Percentiles rank a stretch among this genome's conserved stretches.
Evolutionary conservation across 2,113 vertebrate genomes (phyloP).

Genomic region (Cyanocitta stelleri): DNA sequence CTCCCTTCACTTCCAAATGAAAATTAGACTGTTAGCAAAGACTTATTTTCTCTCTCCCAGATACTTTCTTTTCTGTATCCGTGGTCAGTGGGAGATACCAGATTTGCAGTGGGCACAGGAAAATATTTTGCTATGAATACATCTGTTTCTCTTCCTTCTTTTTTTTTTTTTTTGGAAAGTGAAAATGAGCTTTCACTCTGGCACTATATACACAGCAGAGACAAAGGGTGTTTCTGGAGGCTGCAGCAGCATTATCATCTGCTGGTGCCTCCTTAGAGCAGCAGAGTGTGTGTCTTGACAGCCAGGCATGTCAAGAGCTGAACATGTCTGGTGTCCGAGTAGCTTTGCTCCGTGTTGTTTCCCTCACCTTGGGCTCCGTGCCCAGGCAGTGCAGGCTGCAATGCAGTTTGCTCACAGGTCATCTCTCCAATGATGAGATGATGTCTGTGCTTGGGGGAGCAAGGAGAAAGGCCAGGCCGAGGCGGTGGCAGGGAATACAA

Average conservation of each 20-base stretch:
- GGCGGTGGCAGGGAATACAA: background rate
- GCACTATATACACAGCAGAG: background rate
- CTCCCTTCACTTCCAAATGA: constrained; percentile 1
- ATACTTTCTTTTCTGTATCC: background rate
- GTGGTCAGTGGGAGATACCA: background rate
- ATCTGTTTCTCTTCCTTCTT: background rate
- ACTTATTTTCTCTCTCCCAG: background rate
- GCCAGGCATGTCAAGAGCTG: background rate
- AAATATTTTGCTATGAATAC: background rate
- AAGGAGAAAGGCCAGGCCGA: background rate
- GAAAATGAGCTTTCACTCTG: background rate
- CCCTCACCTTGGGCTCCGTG: background rate
- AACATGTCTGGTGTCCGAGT: accelerated
- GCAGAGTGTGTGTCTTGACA: background rate
- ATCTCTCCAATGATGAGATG: background rate
- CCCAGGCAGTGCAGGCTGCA: background rate
- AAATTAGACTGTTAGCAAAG: background rate
- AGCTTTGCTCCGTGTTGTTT: background rate
- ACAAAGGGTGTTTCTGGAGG: background rate
- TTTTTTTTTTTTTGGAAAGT: background rate
- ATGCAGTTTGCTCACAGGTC: background rate
- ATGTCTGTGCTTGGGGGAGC: background rate
- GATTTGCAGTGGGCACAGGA: background rate
- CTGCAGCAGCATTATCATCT: background rate
- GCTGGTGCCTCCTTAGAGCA: background rate